Base-by-base conservation (phyloP, 2,797 vertebrate genomes). In the Platalea minor region DNA sequence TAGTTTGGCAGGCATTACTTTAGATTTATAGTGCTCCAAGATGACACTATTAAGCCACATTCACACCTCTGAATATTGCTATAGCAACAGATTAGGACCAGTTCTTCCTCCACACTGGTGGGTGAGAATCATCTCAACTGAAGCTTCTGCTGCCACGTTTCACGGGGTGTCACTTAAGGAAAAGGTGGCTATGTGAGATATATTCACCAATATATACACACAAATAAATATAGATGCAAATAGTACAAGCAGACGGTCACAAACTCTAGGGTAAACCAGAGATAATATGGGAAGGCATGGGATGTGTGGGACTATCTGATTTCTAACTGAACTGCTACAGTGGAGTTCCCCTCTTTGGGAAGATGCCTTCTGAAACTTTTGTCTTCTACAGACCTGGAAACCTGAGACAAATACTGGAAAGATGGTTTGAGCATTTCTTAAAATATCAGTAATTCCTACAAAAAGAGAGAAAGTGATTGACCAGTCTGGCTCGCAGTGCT, bases 1-100 rank as follows among this genome's bases (percentile, higher is more conserved):
- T 93, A 88, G 78, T 97, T 97, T 95, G 96, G 91, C 93, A 96
- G 86, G 90, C 94, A 96, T 85, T 95, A 74, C 86, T 95, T 93
- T 48, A 94, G 91, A 96, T 95, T 96, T 96, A 96, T 95, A 63
- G 85, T 79, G 85, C 96, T 93, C 91, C 83, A 80, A 16, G 91
- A 94, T 95, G 91, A 96, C 91, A 95, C 78, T 72, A 95, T 96
- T 96, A 96, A 96, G 88, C 80, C 91, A 91, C 78, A 61, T 95
- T 95, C 90, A 91, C 93, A 93, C 94, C 88, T 96, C 94, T 83
- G 60, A 96, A 95, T 85, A 96, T 96, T 91, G 68, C 93, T 94
- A 96, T 95, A 68, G 95, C 86, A 95, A 93, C 84, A 3, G 65
- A 60, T 23, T 39, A 93, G 86, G 93, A 89, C 95, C 94, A 82